Percentiles rank a stretch among this genome's conserved stretches.
phyloP scores from a whole-genome alignment of 2,888 invertebrate genomes.

The Phasia obesa region DNA sequence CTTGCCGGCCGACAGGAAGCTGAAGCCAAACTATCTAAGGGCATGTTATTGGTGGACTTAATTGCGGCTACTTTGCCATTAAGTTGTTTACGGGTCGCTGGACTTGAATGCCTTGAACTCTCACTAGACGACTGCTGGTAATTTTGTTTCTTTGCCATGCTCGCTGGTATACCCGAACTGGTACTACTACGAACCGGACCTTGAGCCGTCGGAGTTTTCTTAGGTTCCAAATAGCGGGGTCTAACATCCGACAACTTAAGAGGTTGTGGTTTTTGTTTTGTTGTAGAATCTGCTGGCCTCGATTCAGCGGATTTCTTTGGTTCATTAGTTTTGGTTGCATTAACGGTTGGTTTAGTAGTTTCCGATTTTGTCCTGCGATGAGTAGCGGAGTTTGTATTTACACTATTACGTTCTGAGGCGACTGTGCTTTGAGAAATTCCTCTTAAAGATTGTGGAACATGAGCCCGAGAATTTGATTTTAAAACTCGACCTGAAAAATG shows the following conservation, averaged over 20 bases:
- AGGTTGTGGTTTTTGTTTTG: constrained; percentile 71
- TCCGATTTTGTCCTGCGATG: constrained; percentile 82
- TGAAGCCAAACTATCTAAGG: constrained; percentile 80
- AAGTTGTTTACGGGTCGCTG: constrained; percentile 76
- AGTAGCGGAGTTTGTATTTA: constrained; percentile 61
- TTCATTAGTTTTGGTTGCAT: constrained; percentile 44
- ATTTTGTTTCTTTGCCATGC: constrained; percentile 75
- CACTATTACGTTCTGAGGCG: constrained; percentile 75
- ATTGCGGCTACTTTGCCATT: constrained; percentile 71
- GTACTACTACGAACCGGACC: constrained; percentile 80
- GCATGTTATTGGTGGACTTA: constrained; percentile 81
- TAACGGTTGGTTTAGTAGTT: constrained; percentile 74
- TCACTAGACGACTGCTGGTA: constrained; percentile 82
- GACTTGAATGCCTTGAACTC: constrained; percentile 80
- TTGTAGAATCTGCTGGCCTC: constrained; percentile 46
- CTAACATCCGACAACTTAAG: constrained; percentile 80
- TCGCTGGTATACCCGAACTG: constrained; percentile 79
- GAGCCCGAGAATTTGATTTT: constrained; percentile 80
- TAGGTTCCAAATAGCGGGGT: constrained; percentile 86
- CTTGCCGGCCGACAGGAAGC: constrained; percentile 75
- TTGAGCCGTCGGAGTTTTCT: constrained; percentile 75
- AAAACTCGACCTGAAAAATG: constrained; percentile 77
- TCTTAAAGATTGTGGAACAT: constrained; percentile 78
- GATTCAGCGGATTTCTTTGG: constrained; percentile 63
- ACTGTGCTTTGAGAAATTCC: constrained; percentile 75